Percentiles rank a stretch among this genome's conserved stretches.
Conservation (phyloP, 2,888 invertebrate species). For the Xanthia icteritia region DNA sequence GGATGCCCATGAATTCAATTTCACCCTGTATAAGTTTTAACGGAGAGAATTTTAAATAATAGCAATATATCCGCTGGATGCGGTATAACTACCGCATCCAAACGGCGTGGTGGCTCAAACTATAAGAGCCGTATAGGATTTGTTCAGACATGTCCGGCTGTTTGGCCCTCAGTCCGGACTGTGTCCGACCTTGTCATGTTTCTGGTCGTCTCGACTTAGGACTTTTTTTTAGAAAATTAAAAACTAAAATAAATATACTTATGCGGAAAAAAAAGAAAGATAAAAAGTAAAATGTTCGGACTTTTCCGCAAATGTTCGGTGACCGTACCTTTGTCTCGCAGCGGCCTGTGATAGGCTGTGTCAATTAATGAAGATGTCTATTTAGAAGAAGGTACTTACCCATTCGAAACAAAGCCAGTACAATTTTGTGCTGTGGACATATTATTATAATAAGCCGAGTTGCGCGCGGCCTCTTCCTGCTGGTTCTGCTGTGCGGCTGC, state of each 20-base stretch:
- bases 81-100: too few species aligned
- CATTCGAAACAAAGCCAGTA: not conserved
- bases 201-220: not conserved
- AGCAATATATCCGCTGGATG: too few species aligned
- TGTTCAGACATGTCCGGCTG: not conserved
- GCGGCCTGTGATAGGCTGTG: not conserved
- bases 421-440: not conserved
- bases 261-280: not conserved
- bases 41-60: not conserved
- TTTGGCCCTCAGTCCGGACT: not conserved
- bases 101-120: not conserved
- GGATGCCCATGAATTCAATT: not conserved
- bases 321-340: not conserved
- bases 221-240: too few species aligned
- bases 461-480: constrained; percentile 5
- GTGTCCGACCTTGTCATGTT: not conserved
- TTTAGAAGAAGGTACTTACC: constrained; percentile 1
- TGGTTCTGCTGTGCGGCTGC: constrained; percentile 13
- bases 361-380: not conserved
- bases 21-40: not conserved
- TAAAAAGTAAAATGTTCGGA: not conserved
- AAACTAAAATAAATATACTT: too few species aligned
- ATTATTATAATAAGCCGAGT: not conserved
- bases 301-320: not conserved
- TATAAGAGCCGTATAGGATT: not conserved